These are phyloP conservation scores for Plusia festucae DNA, from an alignment of 2,888 invertebrate genomes.

Conservation along the genomic window DNA sequence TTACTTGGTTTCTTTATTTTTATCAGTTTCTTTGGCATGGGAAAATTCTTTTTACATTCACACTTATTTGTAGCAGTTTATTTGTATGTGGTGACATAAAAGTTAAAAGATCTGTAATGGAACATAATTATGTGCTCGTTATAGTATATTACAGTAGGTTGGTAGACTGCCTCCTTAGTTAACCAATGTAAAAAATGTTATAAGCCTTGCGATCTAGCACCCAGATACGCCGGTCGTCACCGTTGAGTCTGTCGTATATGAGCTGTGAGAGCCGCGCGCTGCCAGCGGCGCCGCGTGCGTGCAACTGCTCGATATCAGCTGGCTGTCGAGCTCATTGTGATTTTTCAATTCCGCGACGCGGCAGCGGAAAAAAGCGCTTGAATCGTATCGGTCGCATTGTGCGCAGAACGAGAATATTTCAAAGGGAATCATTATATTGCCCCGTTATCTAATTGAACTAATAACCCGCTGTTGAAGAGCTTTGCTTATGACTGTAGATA, in stretches of 20 bases:
- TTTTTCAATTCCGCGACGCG: constrained; percentile 50
- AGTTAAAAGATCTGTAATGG: too few relatives aligned
- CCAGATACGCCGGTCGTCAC: neutral
- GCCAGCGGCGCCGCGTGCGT: neutral
- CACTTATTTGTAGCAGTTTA: too few relatives aligned
- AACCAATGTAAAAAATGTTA: neutral
- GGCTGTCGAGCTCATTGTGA: constrained; percentile 46
- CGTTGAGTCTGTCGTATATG: neutral
- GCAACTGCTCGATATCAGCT: constrained; percentile 5
- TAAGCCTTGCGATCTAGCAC: neutral
- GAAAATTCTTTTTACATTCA: too few relatives aligned
- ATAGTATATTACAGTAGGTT: neutral
- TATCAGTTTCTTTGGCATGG: too few relatives aligned
- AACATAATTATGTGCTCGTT: too few relatives aligned
- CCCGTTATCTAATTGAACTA: constrained; percentile 28
- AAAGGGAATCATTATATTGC: constrained; percentile 54
- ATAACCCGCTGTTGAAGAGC: constrained; percentile 8
- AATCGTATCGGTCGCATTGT: constrained; percentile 51
- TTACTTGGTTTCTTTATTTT: neutral
- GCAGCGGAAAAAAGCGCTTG: constrained; percentile 32
- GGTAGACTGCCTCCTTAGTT: neutral
- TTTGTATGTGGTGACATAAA: too few relatives aligned
- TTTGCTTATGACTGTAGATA: neutral
- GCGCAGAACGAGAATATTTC: constrained; percentile 37
- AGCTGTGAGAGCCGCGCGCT: too few relatives aligned